Base-by-base conservation (phyloP, 2,888 invertebrate genomes). In the Calameuta pallipes region DNA sequence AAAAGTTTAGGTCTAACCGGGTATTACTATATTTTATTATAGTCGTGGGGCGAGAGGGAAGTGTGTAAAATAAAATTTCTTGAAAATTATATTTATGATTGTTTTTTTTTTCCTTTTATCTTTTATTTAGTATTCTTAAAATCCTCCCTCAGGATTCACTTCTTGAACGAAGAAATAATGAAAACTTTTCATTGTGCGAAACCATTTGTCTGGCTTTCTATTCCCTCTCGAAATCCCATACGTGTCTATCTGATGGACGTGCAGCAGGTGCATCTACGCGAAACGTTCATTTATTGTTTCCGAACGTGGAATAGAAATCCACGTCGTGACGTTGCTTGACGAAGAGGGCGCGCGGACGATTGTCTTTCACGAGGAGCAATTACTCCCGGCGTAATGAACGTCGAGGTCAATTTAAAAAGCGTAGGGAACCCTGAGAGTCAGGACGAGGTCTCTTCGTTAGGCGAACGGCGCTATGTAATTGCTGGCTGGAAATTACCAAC, bases 271-370 rank as follows among this genome's bases (percentile, higher is more conserved):
- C 56, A 56, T 23, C 56, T 56, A 23, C 56, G 56, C 23, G 56
- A 56, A 56, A 56, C 56, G 56, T 56, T 56, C 56, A 23, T 56
- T 56, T 56, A 56, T 56, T 56, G 56, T 56, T 56, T 23, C 56
- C 56, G 56, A 56, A 56, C 56, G 56, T 56, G 56, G 23, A 56
- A 56, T 56, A 56, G 56, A 56, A 56, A 56, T 56, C 56, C 56
- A 56, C 56, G 56, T 56, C 56, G 56, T 56, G 56, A 56, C 56
- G 56, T 56, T 56, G 56, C 56, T 56, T 11, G 71, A 71, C 31
- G 71, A 71, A 71, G 71, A 34, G 71, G 33, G 71, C 9, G 34
- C 71, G 31, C 71, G 71, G 31, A 33, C 71, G 71, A 71, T 71
- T 34, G 71, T 71, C 56, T 56, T 56, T 56, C 56, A 56, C 56